A percentile compares a stretch with the other conserved stretches of the same genome.
Evolutionary conservation across 2,888 invertebrate species (phyloP).

Genomic region (Eulithis testata): DNA sequence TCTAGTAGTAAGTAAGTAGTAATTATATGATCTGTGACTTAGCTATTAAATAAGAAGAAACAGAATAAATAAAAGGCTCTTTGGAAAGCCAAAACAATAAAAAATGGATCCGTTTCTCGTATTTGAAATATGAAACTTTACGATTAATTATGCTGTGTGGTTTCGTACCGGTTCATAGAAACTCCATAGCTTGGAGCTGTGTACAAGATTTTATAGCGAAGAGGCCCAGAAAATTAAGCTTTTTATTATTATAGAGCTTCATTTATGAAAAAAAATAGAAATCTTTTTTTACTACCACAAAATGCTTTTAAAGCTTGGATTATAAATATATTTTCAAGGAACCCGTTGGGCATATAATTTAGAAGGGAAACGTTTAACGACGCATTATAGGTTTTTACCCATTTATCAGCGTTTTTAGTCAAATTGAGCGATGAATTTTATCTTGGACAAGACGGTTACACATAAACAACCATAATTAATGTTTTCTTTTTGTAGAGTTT

Average conservation of each 20-base stretch:
- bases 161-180: neutral
- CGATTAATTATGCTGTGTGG: too few species aligned
- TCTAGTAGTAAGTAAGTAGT: too few species aligned
- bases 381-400: slow-evolving; percentile 9
- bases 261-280: slow-evolving; percentile 24
- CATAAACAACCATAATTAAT: too few species aligned
- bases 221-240: slow-evolving; percentile 14
- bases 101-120: too few species aligned
- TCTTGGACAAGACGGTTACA: too few species aligned
- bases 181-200: neutral
- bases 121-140: too few species aligned
- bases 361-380: slow-evolving; percentile 7
- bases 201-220: neutral
- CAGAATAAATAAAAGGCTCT: too few species aligned
- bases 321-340: slow-evolving; percentile 21
- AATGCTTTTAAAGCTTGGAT: slow-evolving; percentile 25
- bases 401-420: neutral
- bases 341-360: slow-evolving; percentile 7
- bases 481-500: too few species aligned
- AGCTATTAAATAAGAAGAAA: too few species aligned
- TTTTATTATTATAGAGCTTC: slow-evolving; percentile 31
- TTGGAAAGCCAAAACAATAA: too few species aligned
- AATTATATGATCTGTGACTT: too few species aligned
- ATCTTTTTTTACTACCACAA: slow-evolving; percentile 28
- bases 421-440: neutral